Evolutionary conservation across 2,888 invertebrate genomes (phyloP).

Genomic region (Ferrisia virgata): DNA sequence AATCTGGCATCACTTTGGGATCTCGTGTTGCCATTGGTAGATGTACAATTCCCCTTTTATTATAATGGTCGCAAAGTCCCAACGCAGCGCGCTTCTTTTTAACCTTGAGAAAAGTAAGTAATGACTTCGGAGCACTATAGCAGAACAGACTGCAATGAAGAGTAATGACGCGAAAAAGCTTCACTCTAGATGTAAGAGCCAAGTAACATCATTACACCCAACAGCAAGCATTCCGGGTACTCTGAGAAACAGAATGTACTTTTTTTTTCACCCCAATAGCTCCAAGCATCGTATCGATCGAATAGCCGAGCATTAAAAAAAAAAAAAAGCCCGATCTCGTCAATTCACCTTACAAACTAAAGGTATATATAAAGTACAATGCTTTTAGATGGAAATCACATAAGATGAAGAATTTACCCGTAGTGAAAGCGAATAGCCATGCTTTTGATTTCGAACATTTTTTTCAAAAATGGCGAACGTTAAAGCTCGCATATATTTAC

Average conservation of each 20-base stretch:
- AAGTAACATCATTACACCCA: neutral
- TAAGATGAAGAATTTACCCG: no score
- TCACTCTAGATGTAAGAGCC: neutral
- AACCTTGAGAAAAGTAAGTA: slow-evolving; percentile 10
- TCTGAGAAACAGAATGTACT: neutral
- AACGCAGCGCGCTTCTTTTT: neutral
- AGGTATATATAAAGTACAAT: no score
- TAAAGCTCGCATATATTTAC: no score
- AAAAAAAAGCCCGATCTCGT: neutral
- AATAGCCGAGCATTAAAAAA: neutral
- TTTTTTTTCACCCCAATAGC: neutral
- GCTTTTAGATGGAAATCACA: no score
- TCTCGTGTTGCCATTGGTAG: neutral
- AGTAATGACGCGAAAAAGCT: slow-evolving; percentile 5
- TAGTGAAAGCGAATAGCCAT: no score
- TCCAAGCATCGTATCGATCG: neutral
- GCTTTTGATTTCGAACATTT: no score
- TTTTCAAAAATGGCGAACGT: no score
- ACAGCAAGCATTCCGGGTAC: neutral
- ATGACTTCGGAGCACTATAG: neutral
- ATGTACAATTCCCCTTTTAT: neutral
- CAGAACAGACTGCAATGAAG: neutral
- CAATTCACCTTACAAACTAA: no score
- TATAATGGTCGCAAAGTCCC: neutral
- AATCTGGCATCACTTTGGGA: neutral